Base-by-base conservation (phyloP, 2,888 invertebrate species). In the Drosophila gaucha region DNA sequence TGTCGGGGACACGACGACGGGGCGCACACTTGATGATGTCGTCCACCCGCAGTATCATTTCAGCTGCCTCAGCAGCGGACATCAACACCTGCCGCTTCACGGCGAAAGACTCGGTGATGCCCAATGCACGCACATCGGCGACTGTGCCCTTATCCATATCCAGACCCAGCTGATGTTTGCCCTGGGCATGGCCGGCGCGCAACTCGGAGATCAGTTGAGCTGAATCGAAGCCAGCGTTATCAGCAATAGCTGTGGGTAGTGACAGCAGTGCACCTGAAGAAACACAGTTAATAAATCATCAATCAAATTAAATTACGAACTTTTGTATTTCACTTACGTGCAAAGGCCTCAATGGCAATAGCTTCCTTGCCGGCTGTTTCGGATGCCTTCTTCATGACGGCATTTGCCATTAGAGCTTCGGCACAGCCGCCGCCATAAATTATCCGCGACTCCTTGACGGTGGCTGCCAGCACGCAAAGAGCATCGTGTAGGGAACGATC, bases 401-500 rank as follows among this genome's bases (percentile, higher is more conserved):
- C 98, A 56, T 96, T 96, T 16, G 99, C 97, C 99, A 99, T 99
- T 74, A 98, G 92, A 94, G 98, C 97, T 92, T 99, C 99, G 69
- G 97, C 96, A 86, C 98, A 97, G 71, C 97, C 97, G 91, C 98
- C 98, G 20, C 99, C 99, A 89, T 94, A 97, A 9, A 99, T 96
- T 57, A 97, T 96, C 86, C 96, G 95, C 0, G 97, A 96, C 91
- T 99, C 98, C 84, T 96, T 96, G 8, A 99, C 98, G 5, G 99
- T 99, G 31, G 98, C 98, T 2, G 97, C 95, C 55, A 99, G 93
- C 1, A 99, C 99, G 91, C 99, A 99, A 2, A 99, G 94, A 1
- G 99, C 99, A 91, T 99, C 99, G 90, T 99, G 99, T 50, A 99
- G 93, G 0, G 99, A 99, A 43, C 99, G 95, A 88, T 99, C 99